Base-by-base conservation (phyloP, 1,140 invertebrate species). In the Apis laboriosa region DNA sequence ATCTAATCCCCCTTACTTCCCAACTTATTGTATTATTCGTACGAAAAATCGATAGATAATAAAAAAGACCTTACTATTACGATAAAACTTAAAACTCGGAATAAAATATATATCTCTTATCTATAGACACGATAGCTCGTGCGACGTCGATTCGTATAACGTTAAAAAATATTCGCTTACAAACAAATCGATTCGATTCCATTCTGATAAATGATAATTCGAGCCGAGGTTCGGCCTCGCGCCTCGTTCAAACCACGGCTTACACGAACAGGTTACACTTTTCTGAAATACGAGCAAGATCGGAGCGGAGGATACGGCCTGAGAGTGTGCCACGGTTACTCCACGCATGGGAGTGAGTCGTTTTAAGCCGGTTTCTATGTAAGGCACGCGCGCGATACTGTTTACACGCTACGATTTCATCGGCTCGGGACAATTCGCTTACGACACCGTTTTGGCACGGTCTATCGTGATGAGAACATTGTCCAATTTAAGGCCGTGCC, bases 401-500 rank as follows among this genome's bases (percentile, higher is more conserved):
- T 43, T 49, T 24, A 7, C 77, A 28, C 17, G n/a, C 9, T 7
- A 12, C n/a, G 55, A 43, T 60, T 55, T 53, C 53, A 58, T 66
- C 51, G 71, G 13, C 24, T 34, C 24, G 28, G 15, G 58, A 11
- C 24, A n/a, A 77, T 68, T 70, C n/a, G 51, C 53, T 80, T 53
- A 74, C 74, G 64, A 82, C 43, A 82, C 55, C 34, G 9, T 51
- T 66, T 43, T 49, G 64, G 64, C 56, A 64, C 68, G 4, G 12
- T 15, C 24, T 8, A n/a, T n/a, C 7, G 1, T 55, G 80, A 77
- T 61, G 73, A 77, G 80, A 77, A 60, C 80, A 61, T 77, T 70
- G 80, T 61, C 64, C 80, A 70, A 82, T 82, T 81, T 82, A 82
- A 80, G 74, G 49, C 80, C 9, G 73, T 28, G 64, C 80, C 74